phyloP scores from a whole-genome alignment of 2,888 invertebrate genomes.

The Orchestes rusci region DNA sequence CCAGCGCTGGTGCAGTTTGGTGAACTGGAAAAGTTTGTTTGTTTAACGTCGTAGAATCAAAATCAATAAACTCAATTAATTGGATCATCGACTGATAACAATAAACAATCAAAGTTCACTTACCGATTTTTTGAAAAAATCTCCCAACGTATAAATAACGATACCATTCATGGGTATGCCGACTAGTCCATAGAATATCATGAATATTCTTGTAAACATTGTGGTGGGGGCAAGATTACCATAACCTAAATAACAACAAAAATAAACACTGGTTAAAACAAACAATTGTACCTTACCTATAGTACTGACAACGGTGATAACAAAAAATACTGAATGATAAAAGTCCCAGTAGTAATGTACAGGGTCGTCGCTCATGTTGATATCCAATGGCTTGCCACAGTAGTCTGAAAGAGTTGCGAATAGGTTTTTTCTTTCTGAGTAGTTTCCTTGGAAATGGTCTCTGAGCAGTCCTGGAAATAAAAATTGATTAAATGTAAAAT shows the following conservation, averaged over 20 bases:
- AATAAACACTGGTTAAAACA: too few species aligned
- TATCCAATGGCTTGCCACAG: slow-evolving; percentile 67
- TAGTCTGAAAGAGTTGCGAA: slow-evolving; percentile 59
- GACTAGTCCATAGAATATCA: slow-evolving; percentile 81
- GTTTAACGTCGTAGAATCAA: neutral
- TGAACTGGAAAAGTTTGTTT: slow-evolving; percentile 51
- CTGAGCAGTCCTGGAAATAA: slow-evolving; percentile 52
- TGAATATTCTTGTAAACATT: slow-evolving; percentile 69
- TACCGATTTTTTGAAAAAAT: slow-evolving; percentile 76
- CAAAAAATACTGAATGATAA: slow-evolving; percentile 86
- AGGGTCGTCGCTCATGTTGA: slow-evolving; percentile 54
- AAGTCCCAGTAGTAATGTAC: slow-evolving; percentile 73
- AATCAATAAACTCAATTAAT: neutral
- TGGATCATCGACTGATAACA: neutral
- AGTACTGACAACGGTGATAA: slow-evolving; percentile 85
- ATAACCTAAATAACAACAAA: slow-evolving; percentile 58
- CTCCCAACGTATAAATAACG: slow-evolving; percentile 71
- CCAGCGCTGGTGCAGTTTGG: slow-evolving; percentile 72
- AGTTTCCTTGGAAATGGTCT: slow-evolving; percentile 51
- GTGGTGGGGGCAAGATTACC: slow-evolving; percentile 85
- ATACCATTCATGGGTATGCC: slow-evolving; percentile 83
- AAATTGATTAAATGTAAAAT: too few species aligned
- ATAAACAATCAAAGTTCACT: slow-evolving; percentile 30
- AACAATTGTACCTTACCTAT: slow-evolving; percentile 56
- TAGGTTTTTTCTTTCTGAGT: slow-evolving; percentile 52